phyloP scores from a whole-genome alignment of 1,140 invertebrate genomes.

The Bombus ignitus region DNA sequence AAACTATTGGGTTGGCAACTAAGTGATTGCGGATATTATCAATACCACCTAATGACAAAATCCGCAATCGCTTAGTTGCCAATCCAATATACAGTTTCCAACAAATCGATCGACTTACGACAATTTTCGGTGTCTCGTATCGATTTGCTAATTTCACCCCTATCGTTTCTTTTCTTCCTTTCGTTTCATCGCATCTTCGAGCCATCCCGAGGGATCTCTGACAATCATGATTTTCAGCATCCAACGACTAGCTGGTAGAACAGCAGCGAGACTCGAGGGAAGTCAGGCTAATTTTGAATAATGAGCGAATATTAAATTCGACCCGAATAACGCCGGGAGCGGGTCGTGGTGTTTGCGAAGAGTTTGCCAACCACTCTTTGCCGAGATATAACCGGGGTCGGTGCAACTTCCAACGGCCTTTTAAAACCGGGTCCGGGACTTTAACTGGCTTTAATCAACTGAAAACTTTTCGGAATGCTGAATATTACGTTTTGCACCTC shows the following conservation, averaged over 20 bases:
- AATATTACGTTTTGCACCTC: slow-evolving; percentile 61
- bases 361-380: slow-evolving; percentile 62
- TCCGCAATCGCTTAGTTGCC: too few species aligned
- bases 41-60: too few species aligned
- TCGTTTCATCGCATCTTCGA: not conserved
- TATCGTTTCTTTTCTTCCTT: too few species aligned
- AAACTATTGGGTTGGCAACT: too few species aligned
- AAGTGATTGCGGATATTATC: too few species aligned
- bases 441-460: slow-evolving; percentile 73
- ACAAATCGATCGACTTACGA: not conserved
- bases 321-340: slow-evolving; percentile 57
- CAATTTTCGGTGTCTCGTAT: not conserved
- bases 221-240: slow-evolving; percentile 24
- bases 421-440: slow-evolving; percentile 40
- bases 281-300: slow-evolving; percentile 70
- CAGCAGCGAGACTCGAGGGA: slow-evolving; percentile 32
- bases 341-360: slow-evolving; percentile 59
- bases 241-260: not conserved
- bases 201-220: slow-evolving; percentile 1
- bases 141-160: not conserved
- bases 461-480: slow-evolving; percentile 69
- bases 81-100: not conserved
- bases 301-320: slow-evolving; percentile 71
- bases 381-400: slow-evolving; percentile 52
- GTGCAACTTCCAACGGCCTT: slow-evolving; percentile 58